phyloP scores from a whole-genome alignment of 2,797 vertebrate species.

The Scyliorhinus canicula region DNA sequence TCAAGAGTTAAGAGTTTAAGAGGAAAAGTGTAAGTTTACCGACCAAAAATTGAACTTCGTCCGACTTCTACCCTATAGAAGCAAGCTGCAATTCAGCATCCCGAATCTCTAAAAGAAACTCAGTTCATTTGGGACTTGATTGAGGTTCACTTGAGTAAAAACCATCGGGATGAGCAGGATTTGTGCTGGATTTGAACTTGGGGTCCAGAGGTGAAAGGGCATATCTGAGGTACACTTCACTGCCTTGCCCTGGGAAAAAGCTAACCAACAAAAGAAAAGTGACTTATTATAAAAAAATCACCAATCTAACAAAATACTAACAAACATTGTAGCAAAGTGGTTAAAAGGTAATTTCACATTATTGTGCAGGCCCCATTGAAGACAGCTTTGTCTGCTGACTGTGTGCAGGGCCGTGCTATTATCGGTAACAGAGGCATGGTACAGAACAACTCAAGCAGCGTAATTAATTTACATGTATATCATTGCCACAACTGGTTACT shows the following conservation, averaged over 20 bases:
- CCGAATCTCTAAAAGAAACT: not conserved
- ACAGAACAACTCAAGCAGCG: slow-evolving; percentile 55
- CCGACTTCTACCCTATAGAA: not conserved
- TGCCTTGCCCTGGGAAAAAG: not conserved
- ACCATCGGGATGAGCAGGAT: too few species aligned
- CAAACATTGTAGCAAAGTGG: slow-evolving; percentile 22
- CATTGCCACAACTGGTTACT: slow-evolving; percentile 93
- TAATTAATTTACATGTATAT: slow-evolving; percentile 96
- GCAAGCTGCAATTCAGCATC: not conserved
- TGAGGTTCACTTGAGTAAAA: slow-evolving; percentile 8
- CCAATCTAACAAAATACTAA: slow-evolving; percentile 15
- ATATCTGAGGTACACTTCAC: not conserved
- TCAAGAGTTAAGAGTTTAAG: not conserved
- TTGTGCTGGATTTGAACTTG: not conserved
- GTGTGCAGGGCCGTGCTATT: slow-evolving; percentile 53
- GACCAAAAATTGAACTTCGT: not conserved
- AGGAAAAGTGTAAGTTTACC: too few species aligned
- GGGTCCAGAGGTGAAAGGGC: not conserved
- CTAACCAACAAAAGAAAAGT: not conserved
- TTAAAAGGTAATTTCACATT: slow-evolving; percentile 33
- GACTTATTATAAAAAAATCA: not conserved
- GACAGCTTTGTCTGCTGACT: not conserved
- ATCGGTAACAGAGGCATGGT: slow-evolving; percentile 50
- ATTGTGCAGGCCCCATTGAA: not conserved
- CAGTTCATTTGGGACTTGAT: not conserved